Conservation (phyloP, 2,113 vertebrate genomes). For the Sula dactylatra region DNA sequence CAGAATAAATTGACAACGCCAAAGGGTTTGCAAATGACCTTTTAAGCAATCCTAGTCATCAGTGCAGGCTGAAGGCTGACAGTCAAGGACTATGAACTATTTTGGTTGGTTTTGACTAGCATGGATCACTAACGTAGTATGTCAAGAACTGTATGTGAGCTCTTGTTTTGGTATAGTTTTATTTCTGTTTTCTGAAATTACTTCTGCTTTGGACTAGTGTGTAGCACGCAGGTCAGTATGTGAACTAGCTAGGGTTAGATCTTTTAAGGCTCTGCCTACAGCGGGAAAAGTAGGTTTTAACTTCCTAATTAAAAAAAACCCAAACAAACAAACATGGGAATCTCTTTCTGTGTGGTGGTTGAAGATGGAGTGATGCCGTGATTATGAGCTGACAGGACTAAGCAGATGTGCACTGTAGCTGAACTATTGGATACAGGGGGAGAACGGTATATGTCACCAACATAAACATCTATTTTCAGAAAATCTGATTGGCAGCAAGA, state of each 20-base stretch:
- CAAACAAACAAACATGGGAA: rapidly evolving
- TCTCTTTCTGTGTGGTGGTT: background rate
- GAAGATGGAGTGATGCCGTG: background rate
- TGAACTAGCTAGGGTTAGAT: background rate
- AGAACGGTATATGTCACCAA: background rate
- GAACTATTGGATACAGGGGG: background rate
- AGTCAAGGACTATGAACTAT: background rate
- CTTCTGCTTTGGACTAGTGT: background rate
- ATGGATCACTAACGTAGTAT: background rate
- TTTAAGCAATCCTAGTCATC: background rate
- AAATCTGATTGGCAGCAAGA: background rate
- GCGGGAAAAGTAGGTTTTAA: background rate
- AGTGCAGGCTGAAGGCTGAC: background rate
- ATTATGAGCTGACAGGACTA: background rate
- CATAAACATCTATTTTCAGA: background rate
- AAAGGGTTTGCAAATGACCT: background rate
- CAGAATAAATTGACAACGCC: background rate
- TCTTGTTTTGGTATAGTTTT: background rate
- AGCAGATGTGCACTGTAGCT: background rate
- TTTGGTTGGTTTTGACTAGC: background rate
- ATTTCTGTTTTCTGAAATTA: background rate
- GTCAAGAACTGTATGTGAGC: background rate
- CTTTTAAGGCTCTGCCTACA: background rate
- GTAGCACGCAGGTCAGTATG: background rate
- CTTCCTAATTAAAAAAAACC: background rate